Base-by-base conservation (phyloP, 2,797 vertebrate species). In the Darevskia mixta region DNA sequence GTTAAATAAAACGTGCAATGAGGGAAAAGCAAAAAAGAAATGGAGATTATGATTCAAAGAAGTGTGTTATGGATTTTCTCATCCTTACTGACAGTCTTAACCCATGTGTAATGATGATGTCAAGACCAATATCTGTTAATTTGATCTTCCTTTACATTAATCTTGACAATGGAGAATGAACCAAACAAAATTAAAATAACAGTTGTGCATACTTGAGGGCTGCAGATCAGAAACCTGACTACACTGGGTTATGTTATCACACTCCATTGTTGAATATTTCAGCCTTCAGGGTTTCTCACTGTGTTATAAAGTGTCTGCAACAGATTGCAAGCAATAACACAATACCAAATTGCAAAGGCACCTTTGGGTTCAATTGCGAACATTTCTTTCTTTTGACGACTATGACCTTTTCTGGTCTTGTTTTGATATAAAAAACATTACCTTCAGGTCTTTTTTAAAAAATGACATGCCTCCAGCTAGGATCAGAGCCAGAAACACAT, bases 1-100 rank as follows among this genome's bases (percentile, higher is more conserved):
- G 85, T 95, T 95, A 95, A 95, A 95, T 95, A 95, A 95, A 95
- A 94, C 80, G 92, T 90, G 84, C 89, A 94, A 91, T 87, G 75
- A 91, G 81, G 85, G 88, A 93, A 92, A 91, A 82, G 85, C 9
- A 29, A 58, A 79, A 85, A 93, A 93, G 91, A 25, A 91, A 85
- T 64, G 79, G 81, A 88, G 64, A 88, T 88, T 89, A 85, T 80
- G 82, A 89, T 89, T 95, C 90, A 94, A 87, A 94, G 92, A 92
- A 95, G 89, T 18, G 1, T 89, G 77, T 84, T n/a, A 82, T 76
- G 85, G 89, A 82, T 88, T 92, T 93, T 89, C 90, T 95, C 83
- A 92, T 95, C 89, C 93, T 92, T 87, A 82, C 87, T 17, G 88
- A 95, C 93, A 96, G 45, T 86, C 72, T 92, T 86, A 95, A 93